Evolutionary conservation across 1,140 invertebrate genomes (phyloP).

Genomic region (Drosophila gunungcola): DNA sequence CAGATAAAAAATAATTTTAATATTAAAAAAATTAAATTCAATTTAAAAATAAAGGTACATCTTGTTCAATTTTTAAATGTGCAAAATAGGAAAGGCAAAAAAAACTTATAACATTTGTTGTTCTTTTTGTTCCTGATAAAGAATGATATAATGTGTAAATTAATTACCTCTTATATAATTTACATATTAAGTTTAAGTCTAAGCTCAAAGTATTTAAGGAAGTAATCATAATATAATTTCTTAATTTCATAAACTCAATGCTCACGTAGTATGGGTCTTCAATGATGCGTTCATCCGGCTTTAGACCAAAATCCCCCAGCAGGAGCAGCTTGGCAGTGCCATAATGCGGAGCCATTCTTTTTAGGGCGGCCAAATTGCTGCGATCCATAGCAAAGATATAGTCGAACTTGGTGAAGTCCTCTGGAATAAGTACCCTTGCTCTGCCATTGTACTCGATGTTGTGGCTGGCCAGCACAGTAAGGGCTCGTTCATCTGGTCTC

Average conservation of each 20-base stretch:
- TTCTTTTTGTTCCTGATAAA: no score
- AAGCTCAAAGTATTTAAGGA: neutral
- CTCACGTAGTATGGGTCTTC: conserved; percentile 94
- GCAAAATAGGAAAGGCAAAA: no score
- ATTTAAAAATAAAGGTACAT: no score
- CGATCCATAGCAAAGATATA: conserved; percentile 97
- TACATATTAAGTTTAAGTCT: neutral
- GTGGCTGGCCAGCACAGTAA: conserved; percentile 89
- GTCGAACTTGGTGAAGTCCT: conserved; percentile 91
- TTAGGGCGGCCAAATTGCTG: conserved; percentile 90
- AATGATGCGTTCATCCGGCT: conserved; percentile 89
- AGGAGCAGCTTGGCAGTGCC: conserved; percentile 90
- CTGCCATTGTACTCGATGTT: conserved; percentile 89
- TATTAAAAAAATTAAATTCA: no score
- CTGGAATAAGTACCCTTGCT: conserved; percentile 89
- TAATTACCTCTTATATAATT: neutral
- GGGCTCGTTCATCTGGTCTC: conserved; percentile 90
- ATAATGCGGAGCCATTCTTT: conserved; percentile 87
- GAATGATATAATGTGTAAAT: no score
- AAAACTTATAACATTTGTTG: no score
- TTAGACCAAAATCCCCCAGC: conserved; percentile 91
- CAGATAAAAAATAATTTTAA: no score
- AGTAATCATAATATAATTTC: neutral
- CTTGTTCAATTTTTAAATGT: no score
- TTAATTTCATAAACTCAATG: neutral